phyloP scores from a whole-genome alignment of 2,888 invertebrate species.

The Chloroclysta siterata region DNA sequence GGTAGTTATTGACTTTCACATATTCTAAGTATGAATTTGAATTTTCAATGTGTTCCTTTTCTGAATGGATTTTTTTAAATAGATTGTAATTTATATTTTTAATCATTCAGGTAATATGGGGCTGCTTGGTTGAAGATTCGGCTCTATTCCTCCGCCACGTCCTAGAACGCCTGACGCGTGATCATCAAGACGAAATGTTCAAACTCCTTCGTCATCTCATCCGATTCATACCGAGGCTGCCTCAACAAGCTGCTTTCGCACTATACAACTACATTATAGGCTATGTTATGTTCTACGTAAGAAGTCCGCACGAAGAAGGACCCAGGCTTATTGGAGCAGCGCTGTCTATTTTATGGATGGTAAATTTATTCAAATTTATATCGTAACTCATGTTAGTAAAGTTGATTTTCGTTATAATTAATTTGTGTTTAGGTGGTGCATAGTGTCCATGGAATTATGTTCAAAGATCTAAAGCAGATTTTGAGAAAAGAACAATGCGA shows the following conservation, averaged over 20 bases:
- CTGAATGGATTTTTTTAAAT: too few relatives aligned
- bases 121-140: conserved; percentile 98
- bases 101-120: conserved; percentile 93
- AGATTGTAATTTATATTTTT: neutral
- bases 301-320: conserved; percentile 97
- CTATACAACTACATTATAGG: conserved; percentile 99
- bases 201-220: conserved; percentile 96
- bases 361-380: conserved; percentile 60
- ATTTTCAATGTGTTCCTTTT: too few relatives aligned
- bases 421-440: conserved; percentile 91
- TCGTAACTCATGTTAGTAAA: conserved; percentile 1
- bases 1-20: too few relatives aligned
- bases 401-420: conserved; percentile 11
- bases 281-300: conserved; percentile 99
- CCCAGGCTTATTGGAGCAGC: conserved; percentile 98
- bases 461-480: conserved; percentile 99
- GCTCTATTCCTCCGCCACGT: conserved; percentile 98
- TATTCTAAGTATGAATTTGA: too few relatives aligned
- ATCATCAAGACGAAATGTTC: conserved; percentile 97
- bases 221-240: conserved; percentile 95
- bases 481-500: conserved; percentile 99
- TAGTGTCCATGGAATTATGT: conserved; percentile 99
- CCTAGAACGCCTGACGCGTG: conserved; percentile 96
- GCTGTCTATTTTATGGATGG: conserved; percentile 98
- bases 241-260: conserved; percentile 98